These are phyloP conservation scores for Nephrotoma flavescens DNA, from an alignment of 2,888 invertebrate genomes.

Conservation along the genomic window DNA sequence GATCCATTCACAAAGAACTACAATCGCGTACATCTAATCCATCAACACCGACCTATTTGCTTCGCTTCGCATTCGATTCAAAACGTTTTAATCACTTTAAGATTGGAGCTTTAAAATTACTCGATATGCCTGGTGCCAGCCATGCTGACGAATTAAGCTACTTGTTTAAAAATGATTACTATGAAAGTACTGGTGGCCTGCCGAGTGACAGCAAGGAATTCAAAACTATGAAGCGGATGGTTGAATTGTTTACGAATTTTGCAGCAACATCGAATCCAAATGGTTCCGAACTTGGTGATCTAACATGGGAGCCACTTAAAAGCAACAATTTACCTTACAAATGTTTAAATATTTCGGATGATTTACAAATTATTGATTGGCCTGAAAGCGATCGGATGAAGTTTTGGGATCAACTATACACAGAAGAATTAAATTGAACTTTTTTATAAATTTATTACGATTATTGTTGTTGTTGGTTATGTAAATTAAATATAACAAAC, in stretches of 20 bases:
- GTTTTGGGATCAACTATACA: neutral
- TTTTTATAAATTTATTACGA: too few relatives aligned
- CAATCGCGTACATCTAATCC: slow-evolving; percentile 19
- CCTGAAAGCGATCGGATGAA: neutral
- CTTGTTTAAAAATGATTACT: slow-evolving; percentile 29
- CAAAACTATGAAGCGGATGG: slow-evolving; percentile 32
- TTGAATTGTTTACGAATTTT: slow-evolving; percentile 46
- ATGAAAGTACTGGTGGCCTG: slow-evolving; percentile 9
- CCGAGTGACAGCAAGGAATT: slow-evolving; percentile 16
- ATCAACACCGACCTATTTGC: slow-evolving; percentile 24
- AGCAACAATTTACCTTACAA: neutral
- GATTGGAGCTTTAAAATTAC: slow-evolving; percentile 10
- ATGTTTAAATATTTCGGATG: neutral
- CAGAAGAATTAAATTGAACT: neutral
- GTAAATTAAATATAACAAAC: neutral
- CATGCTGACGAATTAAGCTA: slow-evolving; percentile 22
- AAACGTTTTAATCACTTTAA: slow-evolving; percentile 8
- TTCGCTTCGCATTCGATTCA: slow-evolving; percentile 29
- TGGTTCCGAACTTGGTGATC: neutral
- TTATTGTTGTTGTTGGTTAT: too few relatives aligned
- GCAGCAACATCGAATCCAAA: slow-evolving; percentile 37
- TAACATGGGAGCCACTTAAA: neutral
- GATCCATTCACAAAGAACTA: slow-evolving; percentile 25
- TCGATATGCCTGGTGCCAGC: slow-evolving; percentile 16
- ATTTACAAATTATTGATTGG: neutral